Evolutionary conservation across 2,113 vertebrate species (phyloP), one percentile per base, ranked within the genome.

Genomic region (Pseudois nayaur): DNA sequence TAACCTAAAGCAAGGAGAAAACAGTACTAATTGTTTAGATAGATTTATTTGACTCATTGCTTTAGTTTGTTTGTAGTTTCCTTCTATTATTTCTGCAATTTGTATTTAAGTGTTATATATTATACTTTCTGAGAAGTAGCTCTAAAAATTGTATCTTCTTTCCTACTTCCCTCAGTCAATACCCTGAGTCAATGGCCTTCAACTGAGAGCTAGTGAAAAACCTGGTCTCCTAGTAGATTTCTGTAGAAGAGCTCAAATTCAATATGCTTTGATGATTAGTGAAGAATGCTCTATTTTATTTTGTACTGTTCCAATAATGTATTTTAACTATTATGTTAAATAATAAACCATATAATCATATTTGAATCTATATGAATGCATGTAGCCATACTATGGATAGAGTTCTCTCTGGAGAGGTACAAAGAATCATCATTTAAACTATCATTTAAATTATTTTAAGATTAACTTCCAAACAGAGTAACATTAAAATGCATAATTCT

Each of bases 401-500:
- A 10, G 71, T 87, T 97, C 19, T 31, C 91, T 89, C 85, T 96
- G 82, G 52, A 82, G 87, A 98, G 17, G 8, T 95, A 79, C 59
- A 93, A 84, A 91, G 9, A 96, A 43, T 71, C 57, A 95, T 97
- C 88, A 81, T 97, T 97, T 98, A 96, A 98, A 91, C 13, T 8
- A 91, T 54, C 81, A 71, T 96, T 97, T 78, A 98, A 98, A 98
- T 97, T 97, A 98, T 97, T 96, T 96, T 97, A 97, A 98, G 92
- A 98, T 97, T 97, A 98, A 98, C 97, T 98, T 98, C 92, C 57
- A 97, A 97, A 95, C 29, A 85, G 55, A 97, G 48, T 71, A 97
- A 23, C 91, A 98, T 97, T 98, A 98, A 98, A 98, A 98, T 97
- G 93, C 74, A 93, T 91, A 89, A 98, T 96, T n/a, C 29, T 88